A percentile compares a stretch with the other conserved stretches of the same genome.
Evolutionary conservation across 2,888 invertebrate species (phyloP).

Genomic region (Agrochola lychnidis): DNA sequence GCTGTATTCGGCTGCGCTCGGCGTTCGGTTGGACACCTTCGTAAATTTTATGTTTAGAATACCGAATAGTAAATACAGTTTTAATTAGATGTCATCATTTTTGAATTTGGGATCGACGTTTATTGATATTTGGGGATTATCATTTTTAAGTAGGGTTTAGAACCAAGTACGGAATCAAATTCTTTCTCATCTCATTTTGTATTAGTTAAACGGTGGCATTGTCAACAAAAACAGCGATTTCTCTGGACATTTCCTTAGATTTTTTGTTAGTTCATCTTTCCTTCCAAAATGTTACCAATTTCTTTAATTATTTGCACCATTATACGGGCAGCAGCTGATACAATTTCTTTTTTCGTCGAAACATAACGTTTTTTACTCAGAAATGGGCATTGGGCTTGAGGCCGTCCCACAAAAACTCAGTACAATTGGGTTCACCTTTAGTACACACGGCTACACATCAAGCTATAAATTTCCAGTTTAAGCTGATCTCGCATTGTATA

Average conservation of each 20-base stretch:
- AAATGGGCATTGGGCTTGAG: neutral
- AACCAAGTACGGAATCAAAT: neutral
- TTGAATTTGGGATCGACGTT: constrained; percentile 19
- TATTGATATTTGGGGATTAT: constrained; percentile 31
- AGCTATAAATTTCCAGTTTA: no score
- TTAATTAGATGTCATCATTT: constrained; percentile 59
- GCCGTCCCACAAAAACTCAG: constrained; percentile 40
- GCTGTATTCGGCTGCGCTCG: constrained; percentile 53
- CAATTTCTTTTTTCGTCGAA: constrained; percentile 4
- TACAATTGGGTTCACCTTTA: constrained; percentile 52
- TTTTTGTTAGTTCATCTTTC: neutral
- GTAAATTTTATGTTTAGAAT: constrained; percentile 61
- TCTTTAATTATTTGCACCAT: constrained; percentile 13
- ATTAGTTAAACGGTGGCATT: neutral
- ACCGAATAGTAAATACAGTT: constrained; percentile 50
- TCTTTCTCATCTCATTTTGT: neutral
- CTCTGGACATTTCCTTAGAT: neutral
- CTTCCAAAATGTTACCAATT: neutral
- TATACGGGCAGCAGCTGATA: constrained; percentile 41
- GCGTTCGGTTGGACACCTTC: constrained; percentile 57
- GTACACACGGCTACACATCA: neutral
- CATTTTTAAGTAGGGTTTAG: constrained; percentile 8
- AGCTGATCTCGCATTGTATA: no score
- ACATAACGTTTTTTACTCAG: constrained; percentile 15
- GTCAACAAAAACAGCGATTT: neutral